Conservation (phyloP, 2,797 vertebrate genomes). For the Harpagifer antarcticus region DNA sequence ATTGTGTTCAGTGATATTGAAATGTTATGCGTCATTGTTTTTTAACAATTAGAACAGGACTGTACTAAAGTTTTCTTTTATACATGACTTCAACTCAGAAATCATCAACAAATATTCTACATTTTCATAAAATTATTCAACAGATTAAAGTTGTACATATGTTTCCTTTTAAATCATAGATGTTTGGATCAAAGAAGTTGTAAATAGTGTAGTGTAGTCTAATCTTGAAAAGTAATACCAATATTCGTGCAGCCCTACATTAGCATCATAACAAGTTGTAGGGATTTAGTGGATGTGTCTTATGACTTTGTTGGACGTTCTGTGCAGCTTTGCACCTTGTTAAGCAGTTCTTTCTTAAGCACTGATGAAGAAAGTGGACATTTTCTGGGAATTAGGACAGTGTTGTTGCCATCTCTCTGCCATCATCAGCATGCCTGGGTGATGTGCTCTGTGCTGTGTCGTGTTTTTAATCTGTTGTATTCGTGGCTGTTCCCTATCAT, state of each 20-base stretch:
- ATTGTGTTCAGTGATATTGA: background rate
- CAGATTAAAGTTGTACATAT: too few species aligned
- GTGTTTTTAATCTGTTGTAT: slow-evolving; percentile 69
- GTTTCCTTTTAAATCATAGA: too few species aligned
- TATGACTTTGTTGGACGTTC: background rate
- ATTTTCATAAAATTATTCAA: too few species aligned
- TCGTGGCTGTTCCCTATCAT: slow-evolving; percentile 76
- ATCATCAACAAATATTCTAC: too few species aligned
- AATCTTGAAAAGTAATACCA: too few species aligned
- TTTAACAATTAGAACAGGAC: background rate
- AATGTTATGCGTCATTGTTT: slow-evolving; percentile 9
- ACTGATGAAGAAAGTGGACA: slow-evolving; percentile 15
- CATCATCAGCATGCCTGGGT: slow-evolving; percentile 54
- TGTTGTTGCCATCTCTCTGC: background rate
- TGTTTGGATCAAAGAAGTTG: too few species aligned
- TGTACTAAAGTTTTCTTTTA: too few species aligned
- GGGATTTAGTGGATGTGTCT: slow-evolving; percentile 6
- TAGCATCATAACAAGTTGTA: slow-evolving; percentile 1
- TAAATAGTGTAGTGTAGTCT: too few species aligned
- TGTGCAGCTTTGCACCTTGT: slow-evolving; percentile 15
- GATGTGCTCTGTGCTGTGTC: slow-evolving; percentile 57
- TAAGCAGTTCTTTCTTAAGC: slow-evolving; percentile 3
- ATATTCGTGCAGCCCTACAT: background rate
- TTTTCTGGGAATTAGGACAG: slow-evolving; percentile 3
- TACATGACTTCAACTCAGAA: too few species aligned